A percentile compares a stretch with the other conserved stretches of the same genome.
Conservation (phyloP, 2,797 vertebrate species). For the Ceryle rudis region DNA sequence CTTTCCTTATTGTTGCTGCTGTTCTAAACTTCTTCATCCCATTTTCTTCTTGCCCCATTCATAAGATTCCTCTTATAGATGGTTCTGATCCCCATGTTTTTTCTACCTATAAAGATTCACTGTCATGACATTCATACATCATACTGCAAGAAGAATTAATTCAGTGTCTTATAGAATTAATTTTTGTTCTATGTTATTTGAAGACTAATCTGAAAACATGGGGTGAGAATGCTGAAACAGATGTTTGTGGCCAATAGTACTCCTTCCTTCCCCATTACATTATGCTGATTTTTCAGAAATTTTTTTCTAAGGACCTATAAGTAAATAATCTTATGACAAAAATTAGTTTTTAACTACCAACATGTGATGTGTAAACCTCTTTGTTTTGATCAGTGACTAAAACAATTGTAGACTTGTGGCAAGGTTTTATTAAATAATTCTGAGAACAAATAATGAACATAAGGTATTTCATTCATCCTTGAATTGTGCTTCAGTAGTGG, state of each 20-base stretch:
- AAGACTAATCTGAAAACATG: neutral
- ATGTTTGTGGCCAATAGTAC: neutral
- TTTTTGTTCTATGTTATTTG: neutral
- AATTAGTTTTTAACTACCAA: neutral
- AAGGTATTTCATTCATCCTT: neutral
- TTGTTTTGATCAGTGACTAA: neutral
- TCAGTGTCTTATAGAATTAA: neutral
- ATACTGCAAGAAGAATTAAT: neutral
- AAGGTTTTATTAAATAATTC: neutral
- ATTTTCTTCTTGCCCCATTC: neutral
- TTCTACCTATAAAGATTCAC: neutral
- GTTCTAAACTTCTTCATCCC: neutral
- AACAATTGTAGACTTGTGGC: neutral
- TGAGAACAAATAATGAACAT: neutral
- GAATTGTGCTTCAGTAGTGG: neutral
- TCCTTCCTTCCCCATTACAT: neutral
- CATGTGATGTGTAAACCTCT: neutral
- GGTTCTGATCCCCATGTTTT: neutral
- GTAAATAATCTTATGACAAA: neutral
- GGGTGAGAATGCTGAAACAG: neutral
- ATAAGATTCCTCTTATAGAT: neutral
- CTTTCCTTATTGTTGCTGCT: neutral
- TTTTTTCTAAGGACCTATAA: neutral
- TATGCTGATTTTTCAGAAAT: neutral
- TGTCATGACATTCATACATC: neutral